Evolutionary conservation across 2,113 vertebrate species (phyloP).

Genomic region (Aix galericulata): DNA sequence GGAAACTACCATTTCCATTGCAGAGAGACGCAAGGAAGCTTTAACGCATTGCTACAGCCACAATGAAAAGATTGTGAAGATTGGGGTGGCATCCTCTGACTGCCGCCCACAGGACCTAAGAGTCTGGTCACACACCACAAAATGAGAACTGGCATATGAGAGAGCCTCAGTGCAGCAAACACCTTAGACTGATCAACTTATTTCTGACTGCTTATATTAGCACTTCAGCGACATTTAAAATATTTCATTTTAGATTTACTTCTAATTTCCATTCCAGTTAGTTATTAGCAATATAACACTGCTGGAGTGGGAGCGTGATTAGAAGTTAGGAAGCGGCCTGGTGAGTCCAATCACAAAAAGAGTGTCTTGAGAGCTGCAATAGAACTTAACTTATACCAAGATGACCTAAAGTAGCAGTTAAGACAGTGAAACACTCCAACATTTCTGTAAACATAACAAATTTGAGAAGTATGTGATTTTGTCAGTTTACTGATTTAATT

Average conservation of each 20-base stretch:
- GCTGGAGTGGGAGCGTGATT: neutral
- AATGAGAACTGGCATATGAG: rapidly evolving
- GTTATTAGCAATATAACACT: neutral
- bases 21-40: neutral
- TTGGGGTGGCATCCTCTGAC: neutral
- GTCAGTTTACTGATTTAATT: neutral
- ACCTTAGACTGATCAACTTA: neutral
- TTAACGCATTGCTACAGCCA: rapidly evolving
- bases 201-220: neutral
- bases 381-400: rapidly evolving
- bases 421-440: neutral
- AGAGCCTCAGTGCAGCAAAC: neutral
- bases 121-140: neutral
- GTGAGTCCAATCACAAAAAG: neutral
- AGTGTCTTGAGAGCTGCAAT: neutral
- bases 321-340: neutral
- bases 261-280: too few relatives aligned
- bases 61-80: neutral
- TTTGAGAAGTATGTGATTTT: neutral
- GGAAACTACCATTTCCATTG: neutral
- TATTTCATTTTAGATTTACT: neutral
- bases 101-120: neutral
- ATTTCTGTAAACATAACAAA: rapidly evolving
- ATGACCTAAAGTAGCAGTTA: rapidly evolving
- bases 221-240: neutral